These are phyloP conservation scores for Marmota monax DNA, from an alignment of 2,113 vertebrate genomes.

Conservation along the genomic window DNA sequence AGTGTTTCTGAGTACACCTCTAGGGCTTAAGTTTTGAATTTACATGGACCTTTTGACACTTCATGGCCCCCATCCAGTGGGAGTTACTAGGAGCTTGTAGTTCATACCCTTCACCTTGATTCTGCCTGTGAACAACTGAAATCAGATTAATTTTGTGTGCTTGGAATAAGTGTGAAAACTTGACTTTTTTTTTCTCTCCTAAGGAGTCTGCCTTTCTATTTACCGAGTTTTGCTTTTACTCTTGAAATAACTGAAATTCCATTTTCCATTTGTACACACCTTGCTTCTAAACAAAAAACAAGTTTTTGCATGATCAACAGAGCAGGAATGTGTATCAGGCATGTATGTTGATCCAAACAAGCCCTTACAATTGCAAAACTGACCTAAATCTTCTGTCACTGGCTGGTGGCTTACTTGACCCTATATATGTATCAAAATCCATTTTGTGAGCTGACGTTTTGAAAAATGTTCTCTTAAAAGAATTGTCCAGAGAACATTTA, in stretches of 20 bases:
- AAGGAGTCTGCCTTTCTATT: neutral
- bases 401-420: neutral
- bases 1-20: constrained; percentile 66
- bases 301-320: neutral
- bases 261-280: neutral
- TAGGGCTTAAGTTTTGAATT: constrained; percentile 76
- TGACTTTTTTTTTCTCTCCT: neutral
- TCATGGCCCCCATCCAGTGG: constrained; percentile 1
- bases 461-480: neutral
- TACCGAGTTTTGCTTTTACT: neutral
- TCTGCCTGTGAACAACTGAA: constrained; percentile 25
- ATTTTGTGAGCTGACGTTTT: neutral
- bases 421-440: neutral
- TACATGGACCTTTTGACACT: constrained; percentile 70
- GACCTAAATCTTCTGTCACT: neutral
- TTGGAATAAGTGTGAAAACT: neutral
- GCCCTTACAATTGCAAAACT: neutral
- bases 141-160: constrained; percentile 65
- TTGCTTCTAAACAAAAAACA: neutral
- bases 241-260: constrained; percentile 38
- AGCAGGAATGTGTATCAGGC: neutral
- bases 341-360: neutral
- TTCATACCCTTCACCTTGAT: constrained; percentile 49
- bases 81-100: constrained; percentile 53
- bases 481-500: neutral